These are phyloP conservation scores for Tapirus indicus DNA, from an alignment of 2,797 vertebrate species.

Conservation along the genomic window DNA sequence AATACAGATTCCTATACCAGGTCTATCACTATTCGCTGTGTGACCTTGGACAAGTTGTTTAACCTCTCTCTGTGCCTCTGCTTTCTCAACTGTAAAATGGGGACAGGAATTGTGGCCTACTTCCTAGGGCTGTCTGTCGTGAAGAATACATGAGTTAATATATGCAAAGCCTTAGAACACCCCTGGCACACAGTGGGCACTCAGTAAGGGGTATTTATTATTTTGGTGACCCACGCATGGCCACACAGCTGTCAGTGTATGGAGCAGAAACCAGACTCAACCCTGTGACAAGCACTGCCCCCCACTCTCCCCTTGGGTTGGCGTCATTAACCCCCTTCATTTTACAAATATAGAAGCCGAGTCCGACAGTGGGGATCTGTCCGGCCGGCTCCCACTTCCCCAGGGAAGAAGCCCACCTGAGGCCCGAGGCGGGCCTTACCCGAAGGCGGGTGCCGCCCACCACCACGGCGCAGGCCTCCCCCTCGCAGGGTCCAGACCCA, in stretches of 20 bases:
- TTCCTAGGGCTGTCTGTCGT: not conserved
- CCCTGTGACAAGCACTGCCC: not conserved
- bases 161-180: not conserved
- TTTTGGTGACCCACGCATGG: not conserved
- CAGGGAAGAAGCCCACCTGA: too few relatives aligned
- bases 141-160: not conserved
- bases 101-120: not conserved
- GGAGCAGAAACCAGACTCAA: not conserved
- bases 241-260: not conserved
- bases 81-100: not conserved
- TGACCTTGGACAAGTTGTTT: not conserved
- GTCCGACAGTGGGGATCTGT: not conserved
- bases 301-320: not conserved
- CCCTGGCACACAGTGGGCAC: not conserved
- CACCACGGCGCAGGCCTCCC: not conserved
- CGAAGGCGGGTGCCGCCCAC: not conserved
- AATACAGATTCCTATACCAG: not conserved
- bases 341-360: not conserved
- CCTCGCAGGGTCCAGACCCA: not conserved
- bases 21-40: not conserved
- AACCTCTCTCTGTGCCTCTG: not conserved
- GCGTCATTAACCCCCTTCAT: not conserved
- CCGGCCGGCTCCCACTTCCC: not conserved
- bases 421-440: not conserved
- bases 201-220: not conserved